A percentile compares a stretch with the other conserved stretches of the same genome.
phyloP scores from a whole-genome alignment of 2,888 invertebrate genomes.

The Latheticus oryzae region DNA sequence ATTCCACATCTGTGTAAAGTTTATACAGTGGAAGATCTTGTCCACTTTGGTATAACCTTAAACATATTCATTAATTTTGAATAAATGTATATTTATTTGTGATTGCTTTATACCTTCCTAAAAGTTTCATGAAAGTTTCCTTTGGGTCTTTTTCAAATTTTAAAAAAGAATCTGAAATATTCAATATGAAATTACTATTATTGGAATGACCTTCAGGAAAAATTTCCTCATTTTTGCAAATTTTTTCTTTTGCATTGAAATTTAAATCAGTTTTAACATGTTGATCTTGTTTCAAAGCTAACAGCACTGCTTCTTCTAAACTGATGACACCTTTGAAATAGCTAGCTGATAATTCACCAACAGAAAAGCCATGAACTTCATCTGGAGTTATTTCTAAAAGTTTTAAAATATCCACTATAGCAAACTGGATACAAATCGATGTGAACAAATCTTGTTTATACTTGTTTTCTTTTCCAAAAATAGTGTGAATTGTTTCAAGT shows the following conservation, averaged over 20 bases:
- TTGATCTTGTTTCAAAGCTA: too few relatives aligned
- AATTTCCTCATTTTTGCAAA: too few relatives aligned
- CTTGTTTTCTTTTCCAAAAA: conserved; percentile 1
- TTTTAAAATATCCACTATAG: neutral
- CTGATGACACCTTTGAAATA: conserved; percentile 91
- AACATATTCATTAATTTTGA: conserved; percentile 27
- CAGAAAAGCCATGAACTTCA: conserved; percentile 35
- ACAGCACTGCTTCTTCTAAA: conserved; percentile 79
- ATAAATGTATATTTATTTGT: conserved; percentile 44
- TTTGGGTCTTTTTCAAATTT: neutral
- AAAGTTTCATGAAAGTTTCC: neutral
- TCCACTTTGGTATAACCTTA: conserved; percentile 81
- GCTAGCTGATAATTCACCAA: conserved; percentile 69
- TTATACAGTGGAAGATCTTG: conserved; percentile 78
- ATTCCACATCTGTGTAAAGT: conserved; percentile 80
- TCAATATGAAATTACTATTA: neutral
- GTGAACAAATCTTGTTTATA: neutral
- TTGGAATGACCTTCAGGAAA: too few relatives aligned
- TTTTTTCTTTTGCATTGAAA: too few relatives aligned
- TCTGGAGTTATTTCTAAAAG: neutral
- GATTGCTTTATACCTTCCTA: conserved; percentile 23
- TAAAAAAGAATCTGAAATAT: neutral
- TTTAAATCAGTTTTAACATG: too few relatives aligned
- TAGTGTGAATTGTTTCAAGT: neutral
- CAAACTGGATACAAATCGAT: too few relatives aligned